These are phyloP conservation scores for Eupithecia subumbrata DNA, from an alignment of 2,888 invertebrate genomes.

Conservation along the genomic window DNA sequence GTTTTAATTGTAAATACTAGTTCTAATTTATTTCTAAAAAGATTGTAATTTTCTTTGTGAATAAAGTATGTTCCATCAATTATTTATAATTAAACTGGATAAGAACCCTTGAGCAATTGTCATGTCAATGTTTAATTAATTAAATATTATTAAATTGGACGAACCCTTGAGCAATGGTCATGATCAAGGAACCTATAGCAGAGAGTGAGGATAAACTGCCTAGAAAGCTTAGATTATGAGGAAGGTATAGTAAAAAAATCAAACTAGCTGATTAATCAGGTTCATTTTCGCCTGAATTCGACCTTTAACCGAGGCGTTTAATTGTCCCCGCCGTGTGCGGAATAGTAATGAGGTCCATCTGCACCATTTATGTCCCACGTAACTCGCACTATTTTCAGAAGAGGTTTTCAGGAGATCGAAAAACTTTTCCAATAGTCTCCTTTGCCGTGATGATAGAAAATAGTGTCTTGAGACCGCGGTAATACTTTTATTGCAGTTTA, in stretches of 20 bases:
- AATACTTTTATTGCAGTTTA: conserved; percentile 68
- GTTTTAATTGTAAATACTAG: no score
- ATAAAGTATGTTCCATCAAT: no score
- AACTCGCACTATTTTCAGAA: conserved; percentile 47
- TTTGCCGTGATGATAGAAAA: conserved; percentile 75
- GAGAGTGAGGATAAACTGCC: background rate
- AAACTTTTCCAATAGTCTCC: conserved; percentile 80
- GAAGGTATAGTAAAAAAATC: background rate
- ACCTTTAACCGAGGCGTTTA: conserved; percentile 13
- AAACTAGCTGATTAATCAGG: conserved; percentile 7
- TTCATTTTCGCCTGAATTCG: conserved; percentile 9
- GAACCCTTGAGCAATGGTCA: no score
- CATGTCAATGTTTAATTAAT: no score
- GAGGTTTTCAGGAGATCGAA: conserved; percentile 72
- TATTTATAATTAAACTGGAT: background rate
- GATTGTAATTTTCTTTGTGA: no score
- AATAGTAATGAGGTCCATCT: conserved; percentile 42
- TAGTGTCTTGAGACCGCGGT: conserved; percentile 64
- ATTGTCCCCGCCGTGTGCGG: conserved; percentile 16
- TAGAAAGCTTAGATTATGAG: background rate
- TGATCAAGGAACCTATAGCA: no score
- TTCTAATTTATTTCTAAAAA: no score
- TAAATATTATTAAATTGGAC: no score
- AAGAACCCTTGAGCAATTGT: no score
- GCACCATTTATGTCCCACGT: conserved; percentile 75